phyloP scores from a whole-genome alignment of 2,113 vertebrate genomes.

The Campylomormyrus tamandua region DNA sequence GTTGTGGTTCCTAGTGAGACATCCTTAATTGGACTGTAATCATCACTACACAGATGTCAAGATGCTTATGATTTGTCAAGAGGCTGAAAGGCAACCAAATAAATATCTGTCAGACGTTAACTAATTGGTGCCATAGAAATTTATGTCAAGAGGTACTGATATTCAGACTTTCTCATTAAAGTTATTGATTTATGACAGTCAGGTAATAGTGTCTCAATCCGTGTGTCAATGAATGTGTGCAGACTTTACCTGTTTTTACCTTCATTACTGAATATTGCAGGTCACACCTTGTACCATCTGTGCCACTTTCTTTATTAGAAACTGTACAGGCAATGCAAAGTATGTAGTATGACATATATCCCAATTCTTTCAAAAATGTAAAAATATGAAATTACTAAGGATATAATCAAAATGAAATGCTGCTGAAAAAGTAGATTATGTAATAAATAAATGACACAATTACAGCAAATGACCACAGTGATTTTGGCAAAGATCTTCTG shows the following conservation, averaged over 20 bases:
- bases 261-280: neutral
- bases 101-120: neutral
- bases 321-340: neutral
- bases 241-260: neutral
- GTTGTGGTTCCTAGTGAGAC: conserved; percentile 1
- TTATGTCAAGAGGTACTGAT: neutral
- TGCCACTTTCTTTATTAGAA: neutral
- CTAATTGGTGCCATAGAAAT: neutral
- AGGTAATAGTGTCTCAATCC: neutral
- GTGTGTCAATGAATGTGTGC: neutral
- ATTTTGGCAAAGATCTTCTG: neutral
- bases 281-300: neutral
- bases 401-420: neutral
- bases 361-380: neutral
- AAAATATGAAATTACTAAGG: neutral
- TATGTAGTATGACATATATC: neutral
- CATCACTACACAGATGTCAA: conserved; percentile 10
- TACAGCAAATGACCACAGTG: neutral
- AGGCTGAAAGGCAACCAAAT: neutral
- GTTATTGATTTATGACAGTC: neutral
- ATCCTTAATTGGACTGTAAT: neutral
- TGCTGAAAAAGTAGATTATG: neutral
- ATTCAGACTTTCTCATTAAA: neutral
- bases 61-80: neutral
- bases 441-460: neutral